Evolutionary conservation across 2,888 invertebrate species (phyloP).

Genomic region (Embidobia sp.): DNA sequence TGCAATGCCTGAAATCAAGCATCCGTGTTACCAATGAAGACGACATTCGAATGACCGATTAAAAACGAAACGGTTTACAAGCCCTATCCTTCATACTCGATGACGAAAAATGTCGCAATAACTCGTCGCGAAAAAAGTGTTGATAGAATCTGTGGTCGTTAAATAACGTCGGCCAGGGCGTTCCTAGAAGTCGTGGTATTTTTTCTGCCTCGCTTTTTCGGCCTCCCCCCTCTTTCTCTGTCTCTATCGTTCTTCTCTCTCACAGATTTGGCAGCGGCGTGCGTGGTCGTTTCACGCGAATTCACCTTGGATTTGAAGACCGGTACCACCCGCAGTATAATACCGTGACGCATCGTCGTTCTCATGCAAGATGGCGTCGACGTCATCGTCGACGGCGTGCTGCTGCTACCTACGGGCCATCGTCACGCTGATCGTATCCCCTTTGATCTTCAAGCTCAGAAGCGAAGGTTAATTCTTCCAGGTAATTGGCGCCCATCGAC

Average conservation of each 20-base stretch:
- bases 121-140: slow-evolving; percentile 37
- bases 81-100: background rate
- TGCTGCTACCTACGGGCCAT: slow-evolving; percentile 44
- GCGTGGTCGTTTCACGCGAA: slow-evolving; percentile 61
- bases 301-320: slow-evolving; percentile 56
- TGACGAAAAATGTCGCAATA: slow-evolving; percentile 43
- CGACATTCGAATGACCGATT: slow-evolving; percentile 49
- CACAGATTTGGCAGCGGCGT: slow-evolving; percentile 19
- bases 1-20: slow-evolving; percentile 56
- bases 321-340: slow-evolving; percentile 56
- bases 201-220: background rate
- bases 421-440: slow-evolving; percentile 63
- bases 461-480: slow-evolving; percentile 67
- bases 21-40: slow-evolving; percentile 55
- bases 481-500: slow-evolving; percentile 65
- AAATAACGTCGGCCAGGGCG: slow-evolving; percentile 14
- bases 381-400: slow-evolving; percentile 44
- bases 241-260: background rate
- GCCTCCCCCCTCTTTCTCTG: no score
- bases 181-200: slow-evolving; percentile 38
- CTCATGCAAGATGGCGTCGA: slow-evolving; percentile 50
- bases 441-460: slow-evolving; percentile 64
- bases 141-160: slow-evolving; percentile 41
- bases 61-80: slow-evolving; percentile 31
- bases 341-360: slow-evolving; percentile 62